Percentiles rank a stretch among this genome's conserved stretches.
Evolutionary conservation across 2,113 vertebrate species (phyloP).

Genomic region (Perccottus glenii): DNA sequence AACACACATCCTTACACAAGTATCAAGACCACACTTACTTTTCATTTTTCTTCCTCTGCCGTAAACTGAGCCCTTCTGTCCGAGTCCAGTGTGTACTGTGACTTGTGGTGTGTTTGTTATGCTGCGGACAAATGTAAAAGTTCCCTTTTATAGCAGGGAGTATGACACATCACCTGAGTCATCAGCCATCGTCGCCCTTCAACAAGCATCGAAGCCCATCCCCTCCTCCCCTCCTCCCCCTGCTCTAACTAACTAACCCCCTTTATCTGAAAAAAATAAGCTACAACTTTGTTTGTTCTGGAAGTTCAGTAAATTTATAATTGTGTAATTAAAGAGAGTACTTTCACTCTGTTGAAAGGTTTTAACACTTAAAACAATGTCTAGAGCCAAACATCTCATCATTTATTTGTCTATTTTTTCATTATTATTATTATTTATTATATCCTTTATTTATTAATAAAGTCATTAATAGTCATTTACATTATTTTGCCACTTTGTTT

Average conservation of each 20-base stretch:
- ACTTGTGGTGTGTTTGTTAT: conserved; percentile 60
- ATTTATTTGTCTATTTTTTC: no score
- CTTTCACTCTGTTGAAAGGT: background rate
- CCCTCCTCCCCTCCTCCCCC: background rate
- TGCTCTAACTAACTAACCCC: background rate
- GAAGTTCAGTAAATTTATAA: background rate
- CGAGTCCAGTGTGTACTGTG: conserved; percentile 47
- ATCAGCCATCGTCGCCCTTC: conserved; percentile 61
- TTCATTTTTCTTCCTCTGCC: conserved; percentile 57
- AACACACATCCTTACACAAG: conserved; percentile 24
- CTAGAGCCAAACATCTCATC: no score
- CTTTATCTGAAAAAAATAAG: conserved; percentile 20
- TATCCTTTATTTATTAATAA: no score
- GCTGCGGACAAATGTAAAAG: conserved; percentile 70
- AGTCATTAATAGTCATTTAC: no score
- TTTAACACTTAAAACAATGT: no score
- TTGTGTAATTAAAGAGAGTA: background rate
- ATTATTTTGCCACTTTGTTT: no score
- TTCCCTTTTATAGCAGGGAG: conserved; percentile 70
- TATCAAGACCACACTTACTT: conserved; percentile 64
- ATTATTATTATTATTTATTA: no score
- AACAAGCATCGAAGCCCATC: conserved; percentile 42
- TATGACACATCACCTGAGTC: conserved; percentile 62
- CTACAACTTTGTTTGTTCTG: conserved; percentile 29
- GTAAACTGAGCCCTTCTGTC: conserved; percentile 56